Conservation (phyloP, 2,797 vertebrate species). For the Mionectes olivaceus region DNA sequence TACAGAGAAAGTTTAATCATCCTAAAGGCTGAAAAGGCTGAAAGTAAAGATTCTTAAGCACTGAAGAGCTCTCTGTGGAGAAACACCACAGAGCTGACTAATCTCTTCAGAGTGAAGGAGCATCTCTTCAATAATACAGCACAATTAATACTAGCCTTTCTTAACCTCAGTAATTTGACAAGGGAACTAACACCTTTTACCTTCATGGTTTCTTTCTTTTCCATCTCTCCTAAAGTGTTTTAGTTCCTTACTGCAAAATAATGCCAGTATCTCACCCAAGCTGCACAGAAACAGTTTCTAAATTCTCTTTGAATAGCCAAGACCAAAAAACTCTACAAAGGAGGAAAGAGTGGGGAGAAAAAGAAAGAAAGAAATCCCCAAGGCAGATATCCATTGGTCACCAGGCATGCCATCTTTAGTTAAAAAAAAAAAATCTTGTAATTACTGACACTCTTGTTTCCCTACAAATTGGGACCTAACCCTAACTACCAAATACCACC, state of each 20-base stretch:
- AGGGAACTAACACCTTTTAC: not conserved
- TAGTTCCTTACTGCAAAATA: not conserved
- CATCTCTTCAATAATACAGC: not conserved
- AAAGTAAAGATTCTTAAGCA: not conserved
- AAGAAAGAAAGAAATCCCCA: not conserved
- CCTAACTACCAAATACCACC: not conserved
- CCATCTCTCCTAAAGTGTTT: not conserved
- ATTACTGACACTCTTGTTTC: not conserved
- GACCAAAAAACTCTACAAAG: not conserved
- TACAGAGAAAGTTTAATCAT: not conserved
- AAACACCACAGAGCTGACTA: not conserved
- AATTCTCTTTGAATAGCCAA: not conserved
- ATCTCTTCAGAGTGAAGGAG: not conserved
- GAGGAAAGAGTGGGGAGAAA: rapidly evolving
- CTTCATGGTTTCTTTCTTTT: not conserved
- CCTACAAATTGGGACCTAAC: not conserved
- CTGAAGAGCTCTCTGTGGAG: not conserved
- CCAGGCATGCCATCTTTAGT: not conserved
- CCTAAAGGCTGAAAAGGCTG: not conserved
- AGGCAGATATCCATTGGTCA: not conserved
- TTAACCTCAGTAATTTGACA: not conserved
- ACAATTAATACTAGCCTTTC: not conserved
- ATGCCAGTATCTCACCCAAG: not conserved
- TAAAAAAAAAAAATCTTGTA: not conserved
- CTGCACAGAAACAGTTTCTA: not conserved